Evolutionary conservation across 2,113 vertebrate species (phyloP).

Genomic region (Ifrita kowaldi): DNA sequence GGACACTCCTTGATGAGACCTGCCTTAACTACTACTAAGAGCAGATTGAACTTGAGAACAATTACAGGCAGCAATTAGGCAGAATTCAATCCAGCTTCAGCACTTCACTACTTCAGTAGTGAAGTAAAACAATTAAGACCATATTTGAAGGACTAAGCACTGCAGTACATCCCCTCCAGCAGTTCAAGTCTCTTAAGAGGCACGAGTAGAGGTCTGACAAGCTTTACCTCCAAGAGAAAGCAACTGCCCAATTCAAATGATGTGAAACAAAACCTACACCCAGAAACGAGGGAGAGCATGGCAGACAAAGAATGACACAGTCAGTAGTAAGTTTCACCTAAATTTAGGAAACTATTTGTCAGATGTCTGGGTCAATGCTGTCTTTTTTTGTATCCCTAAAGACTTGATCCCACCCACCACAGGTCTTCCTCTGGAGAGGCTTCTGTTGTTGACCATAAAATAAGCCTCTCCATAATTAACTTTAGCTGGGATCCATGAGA

Average conservation of each 20-base stretch:
- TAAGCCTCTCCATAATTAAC: neutral
- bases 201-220: neutral
- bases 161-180: neutral
- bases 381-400: neutral
- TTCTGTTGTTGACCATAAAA: neutral
- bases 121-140: neutral
- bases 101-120: neutral
- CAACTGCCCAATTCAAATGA: neutral
- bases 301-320: neutral
- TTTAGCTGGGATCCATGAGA: neutral
- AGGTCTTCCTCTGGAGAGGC: neutral
- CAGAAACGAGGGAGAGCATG: neutral
- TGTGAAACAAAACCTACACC: neutral
- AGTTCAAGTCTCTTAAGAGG: neutral
- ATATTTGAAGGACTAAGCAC: neutral
- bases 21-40: neutral
- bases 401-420: neutral
- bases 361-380: neutral
- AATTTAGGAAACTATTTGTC: neutral
- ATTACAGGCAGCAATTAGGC: neutral
- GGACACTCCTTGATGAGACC: neutral
- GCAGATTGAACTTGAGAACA: neutral
- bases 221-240: neutral
- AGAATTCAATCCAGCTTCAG: neutral
- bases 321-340: neutral